Base-by-base conservation (phyloP, 1,140 invertebrate genomes). In the Saxidomus purpurata region DNA sequence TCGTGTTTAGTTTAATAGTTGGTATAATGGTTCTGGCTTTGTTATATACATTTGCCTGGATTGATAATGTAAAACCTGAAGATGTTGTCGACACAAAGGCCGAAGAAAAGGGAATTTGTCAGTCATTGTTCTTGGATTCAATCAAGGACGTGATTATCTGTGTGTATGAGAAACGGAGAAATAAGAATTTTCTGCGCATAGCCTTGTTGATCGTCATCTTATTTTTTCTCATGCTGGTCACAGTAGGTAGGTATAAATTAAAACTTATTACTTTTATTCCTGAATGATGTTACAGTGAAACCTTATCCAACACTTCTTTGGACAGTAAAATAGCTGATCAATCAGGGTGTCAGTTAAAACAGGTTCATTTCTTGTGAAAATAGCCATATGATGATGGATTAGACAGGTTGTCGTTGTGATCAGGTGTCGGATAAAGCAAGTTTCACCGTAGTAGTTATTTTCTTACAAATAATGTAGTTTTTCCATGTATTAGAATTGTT, bases 11-110 rank as follows among this genome's bases (percentile, higher is more conserved):
- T 28, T 91, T 96, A 55, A 94, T 95, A 81, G 87, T 94, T 67
- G 80, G 91, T 0, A 67, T 94, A 19, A 93, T 95, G 83, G 61
- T 92, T 22, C 38, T 95, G 11, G 93, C 94, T 22, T 90, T 95
- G 40, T 11, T 96, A 3, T 96, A 96, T 81, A 92, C 95, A 0
- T 36, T 96, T 15, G 82, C 96, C 9, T 92, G 93, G 84, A 90
- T 96, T 25, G 90, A 94, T 31, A 91, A 94, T 55, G 82, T 94
- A 4, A 83, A 71, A 36, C 84, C 89, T 63, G 36, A 74, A 49
- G 36, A 52, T 77, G 8, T 40, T 71, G 1, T 38, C n/a, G 49
- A 61, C 11, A 13, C 34, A 9, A 76, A 36, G 2, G 22, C 22
- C 19, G 69, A 28, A 25, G 49, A 11, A 31, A 34, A 17, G 61